Evolutionary conservation across 92 coral and sea anemone species (phyloP).

Genomic region (Porites lobata): DNA sequence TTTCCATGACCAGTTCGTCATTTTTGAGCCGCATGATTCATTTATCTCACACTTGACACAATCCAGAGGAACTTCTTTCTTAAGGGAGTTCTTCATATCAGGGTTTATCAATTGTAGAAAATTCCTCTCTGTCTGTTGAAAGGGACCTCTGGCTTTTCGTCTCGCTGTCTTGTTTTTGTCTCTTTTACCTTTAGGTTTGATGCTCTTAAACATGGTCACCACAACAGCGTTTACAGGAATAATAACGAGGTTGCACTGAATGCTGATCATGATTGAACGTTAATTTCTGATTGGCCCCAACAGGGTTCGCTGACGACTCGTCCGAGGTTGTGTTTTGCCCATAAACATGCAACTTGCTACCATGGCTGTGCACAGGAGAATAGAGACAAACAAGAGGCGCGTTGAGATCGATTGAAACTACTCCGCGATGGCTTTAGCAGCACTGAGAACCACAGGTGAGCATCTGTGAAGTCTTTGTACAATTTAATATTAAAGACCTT

Average conservation of each 20-base stretch:
- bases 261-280: conserved; percentile 62
- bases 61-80: neutral
- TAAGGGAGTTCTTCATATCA: neutral
- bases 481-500: conserved; percentile 66
- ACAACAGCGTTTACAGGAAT: conserved; percentile 72
- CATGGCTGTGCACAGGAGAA: conserved; percentile 78
- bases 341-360: conserved; percentile 86
- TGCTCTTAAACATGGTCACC: conserved; percentile 63
- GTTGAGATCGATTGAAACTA: conserved; percentile 79
- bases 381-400: conserved; percentile 82
- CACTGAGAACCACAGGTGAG: conserved; percentile 83
- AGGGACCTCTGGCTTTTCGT: neutral
- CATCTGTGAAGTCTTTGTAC: conserved; percentile 67
- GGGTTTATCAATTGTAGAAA: neutral
- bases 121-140: neutral
- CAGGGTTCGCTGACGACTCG: conserved; percentile 27
- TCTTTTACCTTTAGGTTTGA: conserved; percentile 31
- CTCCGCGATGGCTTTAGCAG: conserved; percentile 75
- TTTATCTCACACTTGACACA: neutral
- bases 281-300: conserved; percentile 72
- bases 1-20: neutral
- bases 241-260: conserved; percentile 72
- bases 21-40: neutral
- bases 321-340: conserved; percentile 60
- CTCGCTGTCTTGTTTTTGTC: neutral